Evolutionary conservation across 2,888 invertebrate species (phyloP), one percentile per base, ranked within the genome.

Genomic region (Corbicula japonica): DNA sequence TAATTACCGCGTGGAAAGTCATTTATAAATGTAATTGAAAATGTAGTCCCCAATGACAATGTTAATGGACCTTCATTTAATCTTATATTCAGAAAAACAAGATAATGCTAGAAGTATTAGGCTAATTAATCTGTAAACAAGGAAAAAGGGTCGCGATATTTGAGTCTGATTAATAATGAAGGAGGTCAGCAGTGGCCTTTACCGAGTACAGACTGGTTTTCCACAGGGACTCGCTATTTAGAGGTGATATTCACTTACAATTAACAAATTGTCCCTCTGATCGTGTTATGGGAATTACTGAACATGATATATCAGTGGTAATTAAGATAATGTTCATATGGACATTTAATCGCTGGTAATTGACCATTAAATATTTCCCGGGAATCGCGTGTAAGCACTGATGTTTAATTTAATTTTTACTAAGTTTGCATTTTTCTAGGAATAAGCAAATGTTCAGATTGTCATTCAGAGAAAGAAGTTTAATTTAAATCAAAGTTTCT

Each of bases 91-190:
- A 48, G 63, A 52, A 54, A 54, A 54, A 62, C 62, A 52, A 60
- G 71, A 75, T 60, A 68, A 68, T 44, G 41, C 44, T 60, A 30
- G 46, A 48, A 69, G 63, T 78, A 78, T 78, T 78, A 78, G 52
- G 54, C 72, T 72, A 58, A 73, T 78, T 69, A 69, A 66, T 69
- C 54, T 56, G 62, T 56, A 73, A 78, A 78, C 73, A 78, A 61
- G 48, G 44, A 35, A 48, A 34, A 54, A 54, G 71, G 66, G 54
- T 61, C 61, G 56, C 62, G 80, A 74, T 81, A 81, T 81, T 81
- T 77, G 70, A 81, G 60, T 74, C 60, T 66, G 54, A 77, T 77
- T 56, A 81, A 81, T 81, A 74, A 74, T 76, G 74, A 52, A 77
- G 74, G 48, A 65, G 44, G 48, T 66, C 52, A n/a, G 66, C n/a